phyloP scores from a whole-genome alignment of 2,113 vertebrate species.

The Noturus placidus region DNA sequence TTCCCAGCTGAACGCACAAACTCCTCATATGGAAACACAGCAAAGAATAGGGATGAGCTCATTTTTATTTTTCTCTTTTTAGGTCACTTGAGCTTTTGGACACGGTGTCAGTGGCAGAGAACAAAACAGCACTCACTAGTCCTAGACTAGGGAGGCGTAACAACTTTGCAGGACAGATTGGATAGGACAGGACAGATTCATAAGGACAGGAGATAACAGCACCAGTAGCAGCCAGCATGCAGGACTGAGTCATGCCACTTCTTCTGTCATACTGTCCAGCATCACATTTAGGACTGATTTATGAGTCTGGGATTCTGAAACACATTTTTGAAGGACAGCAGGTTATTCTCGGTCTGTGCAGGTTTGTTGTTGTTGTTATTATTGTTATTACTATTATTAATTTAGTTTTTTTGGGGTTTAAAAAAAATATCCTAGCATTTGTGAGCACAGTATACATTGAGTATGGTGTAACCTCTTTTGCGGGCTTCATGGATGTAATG shows the following conservation, averaged over 20 bases:
- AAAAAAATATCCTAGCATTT: constrained; percentile 38
- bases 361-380: neutral
- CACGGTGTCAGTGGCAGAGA: neutral
- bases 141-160: neutral
- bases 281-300: constrained; percentile 54
- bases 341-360: neutral
- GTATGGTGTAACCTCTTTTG: constrained; percentile 66
- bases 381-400: too few relatives aligned
- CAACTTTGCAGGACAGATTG: neutral
- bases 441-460: constrained; percentile 60
- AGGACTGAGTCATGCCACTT: constrained; percentile 33
- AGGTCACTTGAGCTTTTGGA: neutral
- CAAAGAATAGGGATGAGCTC: neutral
- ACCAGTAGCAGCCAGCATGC: constrained; percentile 27
- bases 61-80: constrained; percentile 17
- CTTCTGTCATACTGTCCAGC: constrained; percentile 32
- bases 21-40: neutral
- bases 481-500: constrained; percentile 82
- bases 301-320: constrained; percentile 55
- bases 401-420: too few relatives aligned
- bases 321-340: constrained; percentile 24
- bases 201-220: neutral
- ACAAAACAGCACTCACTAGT: constrained; percentile 21
- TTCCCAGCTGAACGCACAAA: constrained; percentile 57
- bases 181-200: constrained; percentile 4